A percentile compares a stretch with the other conserved stretches of the same genome.
Evolutionary conservation across 1,140 invertebrate genomes (phyloP).

Genomic region (Lineus longissimus): DNA sequence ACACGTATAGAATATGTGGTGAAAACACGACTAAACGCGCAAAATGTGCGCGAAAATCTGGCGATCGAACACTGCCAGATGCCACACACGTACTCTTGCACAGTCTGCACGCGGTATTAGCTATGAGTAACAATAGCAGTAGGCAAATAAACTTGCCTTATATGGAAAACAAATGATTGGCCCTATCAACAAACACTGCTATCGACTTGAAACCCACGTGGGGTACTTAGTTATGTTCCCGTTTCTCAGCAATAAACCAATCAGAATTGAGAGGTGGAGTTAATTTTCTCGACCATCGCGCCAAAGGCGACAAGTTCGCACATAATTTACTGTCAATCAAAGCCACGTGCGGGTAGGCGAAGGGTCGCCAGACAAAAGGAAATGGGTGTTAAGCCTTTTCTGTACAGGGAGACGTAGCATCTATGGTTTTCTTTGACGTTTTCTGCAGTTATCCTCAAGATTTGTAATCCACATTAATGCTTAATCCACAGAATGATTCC

Average conservation of each 20-base stretch:
- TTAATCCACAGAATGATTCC: no score
- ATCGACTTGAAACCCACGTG: conserved; percentile 36
- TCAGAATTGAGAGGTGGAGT: conserved; percentile 10
- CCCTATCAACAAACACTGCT: conserved; percentile 43
- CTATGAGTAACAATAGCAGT: conserved; percentile 31
- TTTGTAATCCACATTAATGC: no score
- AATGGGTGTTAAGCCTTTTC: no score
- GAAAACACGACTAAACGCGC: no score
- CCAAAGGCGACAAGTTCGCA: conserved; percentile 17
- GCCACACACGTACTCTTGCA: conserved; percentile 25
- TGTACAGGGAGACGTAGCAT: no score
- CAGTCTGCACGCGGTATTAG: conserved; percentile 33
- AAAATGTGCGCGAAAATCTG: no score
- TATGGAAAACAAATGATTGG: conserved; percentile 44
- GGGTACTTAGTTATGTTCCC: conserved; percentile 30
- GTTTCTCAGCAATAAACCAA: conserved; percentile 18
- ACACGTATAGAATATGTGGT: no score
- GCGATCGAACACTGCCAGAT: conserved; percentile 14
- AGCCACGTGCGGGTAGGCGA: conserved; percentile 21
- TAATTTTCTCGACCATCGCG: conserved; percentile 5
- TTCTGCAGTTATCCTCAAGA: no score
- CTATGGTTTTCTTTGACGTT: no score
- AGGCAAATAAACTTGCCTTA: conserved; percentile 40
- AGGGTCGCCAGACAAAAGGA: not conserved
- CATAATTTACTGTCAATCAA: conserved; percentile 30